Conservation (phyloP, 1,140 invertebrate genomes). For the Teleopsis dalmanni region DNA sequence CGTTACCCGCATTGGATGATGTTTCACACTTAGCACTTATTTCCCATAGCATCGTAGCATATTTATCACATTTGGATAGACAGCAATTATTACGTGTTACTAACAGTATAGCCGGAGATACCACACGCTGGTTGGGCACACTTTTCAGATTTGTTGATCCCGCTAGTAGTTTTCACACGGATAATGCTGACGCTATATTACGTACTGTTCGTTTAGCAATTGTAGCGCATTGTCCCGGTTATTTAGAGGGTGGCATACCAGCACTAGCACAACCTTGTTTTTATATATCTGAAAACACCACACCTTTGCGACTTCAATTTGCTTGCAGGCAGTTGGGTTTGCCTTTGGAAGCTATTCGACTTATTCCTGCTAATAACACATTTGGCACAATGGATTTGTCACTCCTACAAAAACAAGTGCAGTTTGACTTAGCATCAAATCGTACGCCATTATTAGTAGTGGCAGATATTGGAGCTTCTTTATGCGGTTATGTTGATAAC, state of each 20-base stretch:
- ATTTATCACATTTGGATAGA: constrained; percentile 35
- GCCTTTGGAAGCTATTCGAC: constrained; percentile 71
- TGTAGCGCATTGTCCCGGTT: constrained; percentile 38
- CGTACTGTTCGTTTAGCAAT: constrained; percentile 36
- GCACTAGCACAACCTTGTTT: constrained; percentile 38
- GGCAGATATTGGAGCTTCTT: constrained; percentile 72
- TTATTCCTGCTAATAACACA: constrained; percentile 72
- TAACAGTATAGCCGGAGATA: constrained; percentile 36
- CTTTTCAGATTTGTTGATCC: constrained; percentile 33
- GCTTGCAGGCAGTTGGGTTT: constrained; percentile 51
- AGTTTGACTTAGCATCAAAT: constrained; percentile 66
- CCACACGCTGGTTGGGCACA: constrained; percentile 37
- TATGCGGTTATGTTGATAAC: constrained; percentile 76
- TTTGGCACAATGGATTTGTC: constrained; percentile 72
- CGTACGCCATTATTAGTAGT: constrained; percentile 73
- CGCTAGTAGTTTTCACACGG: constrained; percentile 37
- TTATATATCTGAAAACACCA: constrained; percentile 41
- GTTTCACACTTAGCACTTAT: constrained; percentile 41
- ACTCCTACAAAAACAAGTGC: constrained; percentile 69
- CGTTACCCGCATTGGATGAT: constrained; percentile 38
- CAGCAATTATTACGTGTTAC: constrained; percentile 35
- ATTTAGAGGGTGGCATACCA: constrained; percentile 40
- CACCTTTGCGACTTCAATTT: constrained; percentile 35
- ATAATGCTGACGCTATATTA: constrained; percentile 34
- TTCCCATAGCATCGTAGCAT: constrained; percentile 42